Base-by-base conservation (phyloP, 2,888 invertebrate species). In the Endotricha flammealis region DNA sequence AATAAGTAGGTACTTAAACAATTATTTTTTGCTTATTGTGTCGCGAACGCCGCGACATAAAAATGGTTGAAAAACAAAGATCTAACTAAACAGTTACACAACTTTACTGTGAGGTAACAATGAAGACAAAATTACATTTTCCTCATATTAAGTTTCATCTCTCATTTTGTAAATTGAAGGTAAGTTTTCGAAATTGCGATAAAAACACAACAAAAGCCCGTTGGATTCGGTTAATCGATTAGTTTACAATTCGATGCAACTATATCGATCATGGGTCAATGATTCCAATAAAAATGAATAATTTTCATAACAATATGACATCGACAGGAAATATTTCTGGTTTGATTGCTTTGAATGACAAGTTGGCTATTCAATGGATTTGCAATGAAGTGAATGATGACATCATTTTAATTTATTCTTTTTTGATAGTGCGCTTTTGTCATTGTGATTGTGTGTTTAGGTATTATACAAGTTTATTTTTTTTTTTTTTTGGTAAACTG, bases 241-340 rank as follows among this genome's bases (percentile, higher is more conserved):
- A 40, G 41, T 36, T 43, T 43, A 44, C 42, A 44, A 46, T 42
- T 30, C 42, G 40, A 42, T 41, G 20, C 28, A 38, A 34, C 39
- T 37, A 33, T 30, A 33, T 30, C 30, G 27, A 41, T 28, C 42
- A 47, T 45, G 48, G 50, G 48, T 45, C 49, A 38, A 36, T 47
- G 43, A 31, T 38, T 48, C 41, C 39, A 43, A 48, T 20, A 20
- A 20, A 20, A 20, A n/a, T 20, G 7, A 20, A 20, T 20, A 20
- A 8, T 20, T 20, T n/a, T n/a, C n/a, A 8, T 20, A 20, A 8
- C 6, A 20, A 6, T 7, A n/a, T 20, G 20, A 8, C n/a, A 8
- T 8, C 6, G 16, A 4, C 3, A 16, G n/a, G 20, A 20, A 4
- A 6, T 20, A 20, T 20, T 20, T 20, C 20, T 6, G n/a, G 2